These are phyloP conservation scores for Aplocera efformata DNA, from an alignment of 2,888 invertebrate genomes.

Conservation along the genomic window DNA sequence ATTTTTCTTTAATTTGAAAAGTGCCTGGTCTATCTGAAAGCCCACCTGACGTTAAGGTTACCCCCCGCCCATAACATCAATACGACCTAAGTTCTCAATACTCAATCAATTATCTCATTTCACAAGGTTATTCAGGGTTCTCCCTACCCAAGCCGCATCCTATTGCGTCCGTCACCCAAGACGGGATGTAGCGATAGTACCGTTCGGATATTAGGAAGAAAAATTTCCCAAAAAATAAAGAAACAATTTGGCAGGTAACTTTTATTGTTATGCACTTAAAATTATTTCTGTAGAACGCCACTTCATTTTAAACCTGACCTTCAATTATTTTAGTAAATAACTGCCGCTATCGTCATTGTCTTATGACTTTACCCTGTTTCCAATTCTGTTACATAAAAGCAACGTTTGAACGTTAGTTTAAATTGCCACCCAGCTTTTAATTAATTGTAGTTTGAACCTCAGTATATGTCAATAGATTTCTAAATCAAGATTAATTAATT, in stretches of 20 bases:
- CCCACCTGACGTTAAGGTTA: too few species aligned
- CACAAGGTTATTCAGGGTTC: too few species aligned
- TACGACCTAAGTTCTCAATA: too few species aligned
- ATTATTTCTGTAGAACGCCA: conserved; percentile 28
- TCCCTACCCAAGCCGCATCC: too few species aligned
- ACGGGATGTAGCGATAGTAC: too few species aligned
- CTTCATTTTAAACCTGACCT: conserved; percentile 36
- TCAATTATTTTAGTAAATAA: conserved; percentile 49
- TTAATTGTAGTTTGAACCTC: not conserved
- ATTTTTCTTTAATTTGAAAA: too few species aligned
- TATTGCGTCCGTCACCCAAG: too few species aligned
- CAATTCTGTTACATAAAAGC: conserved; percentile 20
- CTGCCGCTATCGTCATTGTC: conserved; percentile 28
- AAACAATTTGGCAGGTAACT: conserved; percentile 39
- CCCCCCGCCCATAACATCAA: too few species aligned
- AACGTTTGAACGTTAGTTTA: conserved; percentile 9
- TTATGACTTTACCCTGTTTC: conserved; percentile 26
- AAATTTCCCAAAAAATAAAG: conserved; percentile 62
- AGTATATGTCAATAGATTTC: not conserved
- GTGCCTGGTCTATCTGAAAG: too few species aligned
- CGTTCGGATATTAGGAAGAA: too few species aligned
- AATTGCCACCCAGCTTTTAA: conserved; percentile 9
- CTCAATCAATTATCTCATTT: too few species aligned
- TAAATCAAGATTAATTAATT: conserved; percentile 15
- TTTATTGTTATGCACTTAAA: conserved; percentile 33